Percentiles rank a stretch among this genome's conserved stretches.
These are phyloP conservation scores for Odontamblyopus lacepedii DNA, from an alignment of 2,797 vertebrate genomes.

Conservation along the genomic window DNA sequence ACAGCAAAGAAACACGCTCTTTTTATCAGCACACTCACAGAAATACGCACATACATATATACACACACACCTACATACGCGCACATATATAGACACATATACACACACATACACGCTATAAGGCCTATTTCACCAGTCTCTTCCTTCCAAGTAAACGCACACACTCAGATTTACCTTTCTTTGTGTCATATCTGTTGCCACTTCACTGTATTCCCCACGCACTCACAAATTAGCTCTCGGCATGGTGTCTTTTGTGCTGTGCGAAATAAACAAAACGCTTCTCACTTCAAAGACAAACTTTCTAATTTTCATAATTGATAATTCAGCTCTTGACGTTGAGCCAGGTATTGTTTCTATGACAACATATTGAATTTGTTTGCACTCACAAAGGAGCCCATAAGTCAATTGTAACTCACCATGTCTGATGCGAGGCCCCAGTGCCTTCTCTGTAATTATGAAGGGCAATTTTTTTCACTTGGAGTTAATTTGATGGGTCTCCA, in stretches of 20 bases:
- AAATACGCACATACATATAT: conserved; percentile 13
- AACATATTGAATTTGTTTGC: conserved; percentile 44
- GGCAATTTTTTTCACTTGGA: conserved; percentile 33
- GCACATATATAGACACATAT: neutral
- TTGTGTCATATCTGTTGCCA: conserved; percentile 26
- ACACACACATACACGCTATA: no score
- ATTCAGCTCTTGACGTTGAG: conserved; percentile 47
- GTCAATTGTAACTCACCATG: conserved; percentile 32
- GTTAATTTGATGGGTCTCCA: conserved; percentile 4
- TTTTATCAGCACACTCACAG: conserved; percentile 59
- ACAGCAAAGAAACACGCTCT: conserved; percentile 62
- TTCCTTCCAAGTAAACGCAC: conserved; percentile 32
- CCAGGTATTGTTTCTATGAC: conserved; percentile 57
- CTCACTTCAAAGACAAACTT: conserved; percentile 63
- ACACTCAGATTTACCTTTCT: conserved; percentile 37
- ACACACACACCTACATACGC: conserved; percentile 15
- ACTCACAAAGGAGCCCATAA: neutral
- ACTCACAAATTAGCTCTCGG: conserved; percentile 32
- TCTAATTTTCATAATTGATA: conserved; percentile 60
- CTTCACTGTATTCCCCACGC: conserved; percentile 39
- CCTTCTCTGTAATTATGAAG: conserved; percentile 39
- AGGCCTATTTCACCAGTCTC: conserved; percentile 23
- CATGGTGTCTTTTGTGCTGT: conserved; percentile 31
- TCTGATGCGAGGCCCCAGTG: conserved; percentile 21
- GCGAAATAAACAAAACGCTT: conserved; percentile 50